These are phyloP conservation scores for Drosophila fuyamai DNA, from an alignment of 1,140 invertebrate genomes.

Conservation along the genomic window DNA sequence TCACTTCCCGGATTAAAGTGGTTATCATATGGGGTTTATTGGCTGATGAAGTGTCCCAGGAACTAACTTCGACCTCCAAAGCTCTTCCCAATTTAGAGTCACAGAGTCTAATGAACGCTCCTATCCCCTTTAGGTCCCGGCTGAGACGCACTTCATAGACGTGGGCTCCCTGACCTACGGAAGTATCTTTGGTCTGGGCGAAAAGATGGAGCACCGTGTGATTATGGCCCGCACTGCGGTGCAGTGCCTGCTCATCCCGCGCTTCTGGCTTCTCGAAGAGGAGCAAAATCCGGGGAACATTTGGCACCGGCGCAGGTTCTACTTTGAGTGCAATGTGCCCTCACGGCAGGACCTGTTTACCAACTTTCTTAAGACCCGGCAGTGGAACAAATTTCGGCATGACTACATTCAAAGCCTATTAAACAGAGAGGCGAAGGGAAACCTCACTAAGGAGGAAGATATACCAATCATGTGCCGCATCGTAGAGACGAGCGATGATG, in stretches of 20 bases:
- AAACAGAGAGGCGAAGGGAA: conserved; percentile 17
- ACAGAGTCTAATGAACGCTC: no score
- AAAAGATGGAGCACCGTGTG: conserved; percentile 86
- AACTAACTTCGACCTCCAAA: neutral
- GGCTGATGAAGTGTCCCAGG: neutral
- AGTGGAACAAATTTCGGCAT: conserved; percentile 85
- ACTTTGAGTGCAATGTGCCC: conserved; percentile 86
- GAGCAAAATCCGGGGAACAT: conserved; percentile 86
- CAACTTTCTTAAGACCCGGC: conserved; percentile 85
- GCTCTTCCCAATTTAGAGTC: no score
- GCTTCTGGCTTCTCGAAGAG: conserved; percentile 86
- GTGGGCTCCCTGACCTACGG: conserved; percentile 73
- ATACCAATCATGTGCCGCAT: conserved; percentile 80
- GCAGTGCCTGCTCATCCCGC: conserved; percentile 86
- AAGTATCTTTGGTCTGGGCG: conserved; percentile 84
- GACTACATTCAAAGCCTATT: conserved; percentile 73
- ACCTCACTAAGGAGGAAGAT: conserved; percentile 61
- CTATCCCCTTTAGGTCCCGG: neutral
- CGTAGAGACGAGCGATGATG: conserved; percentile 50
- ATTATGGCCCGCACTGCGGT: conserved; percentile 85
- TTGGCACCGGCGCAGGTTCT: conserved; percentile 86
- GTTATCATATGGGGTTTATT: neutral
- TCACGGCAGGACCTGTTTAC: conserved; percentile 84
- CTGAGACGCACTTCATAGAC: conserved; percentile 70
- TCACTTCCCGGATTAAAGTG: no score